A percentile compares a stretch with the other conserved stretches of the same genome.
phyloP scores from a whole-genome alignment of 2,888 invertebrate species.

The Hedya salicella region DNA sequence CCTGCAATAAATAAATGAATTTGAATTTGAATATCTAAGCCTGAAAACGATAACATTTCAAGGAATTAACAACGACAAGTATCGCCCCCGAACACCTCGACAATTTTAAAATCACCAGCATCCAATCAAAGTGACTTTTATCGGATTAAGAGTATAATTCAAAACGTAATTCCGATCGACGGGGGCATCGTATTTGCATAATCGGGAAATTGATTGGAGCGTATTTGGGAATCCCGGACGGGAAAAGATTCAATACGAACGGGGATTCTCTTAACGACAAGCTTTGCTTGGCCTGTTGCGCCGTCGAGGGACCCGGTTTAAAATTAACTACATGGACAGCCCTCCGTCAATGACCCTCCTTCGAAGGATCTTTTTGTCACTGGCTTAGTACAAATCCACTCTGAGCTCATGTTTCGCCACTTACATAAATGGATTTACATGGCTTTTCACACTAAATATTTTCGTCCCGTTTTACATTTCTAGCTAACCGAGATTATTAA shows the following conservation, averaged over 20 bases:
- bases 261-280: conserved; percentile 27
- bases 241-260: conserved; percentile 35
- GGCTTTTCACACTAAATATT: background rate
- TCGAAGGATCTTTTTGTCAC: conserved; percentile 9
- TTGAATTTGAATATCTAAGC: too few species aligned
- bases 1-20: too few species aligned
- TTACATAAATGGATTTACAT: conserved; percentile 10
- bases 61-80: conserved; percentile 26
- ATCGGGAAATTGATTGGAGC: conserved; percentile 43
- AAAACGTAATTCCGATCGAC: conserved; percentile 40
- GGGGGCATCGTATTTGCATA: conserved; percentile 42
- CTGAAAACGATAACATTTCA: conserved; percentile 16
- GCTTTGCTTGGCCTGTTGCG: conserved; percentile 40
- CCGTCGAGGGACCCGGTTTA: conserved; percentile 15
- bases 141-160: conserved; percentile 43
- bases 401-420: background rate
- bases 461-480: background rate
- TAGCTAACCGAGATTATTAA: background rate
- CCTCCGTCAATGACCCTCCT: conserved; percentile 1
- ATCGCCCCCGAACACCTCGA: conserved; percentile 16
- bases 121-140: conserved; percentile 44
- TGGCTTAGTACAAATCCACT: conserved; percentile 15
- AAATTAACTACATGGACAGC: conserved; percentile 33
- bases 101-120: conserved; percentile 40
- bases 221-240: conserved; percentile 29